Evolutionary conservation across 2,888 invertebrate genomes (phyloP), one percentile per base, ranked within the genome.

Genomic region (Cordilura impudica): DNA sequence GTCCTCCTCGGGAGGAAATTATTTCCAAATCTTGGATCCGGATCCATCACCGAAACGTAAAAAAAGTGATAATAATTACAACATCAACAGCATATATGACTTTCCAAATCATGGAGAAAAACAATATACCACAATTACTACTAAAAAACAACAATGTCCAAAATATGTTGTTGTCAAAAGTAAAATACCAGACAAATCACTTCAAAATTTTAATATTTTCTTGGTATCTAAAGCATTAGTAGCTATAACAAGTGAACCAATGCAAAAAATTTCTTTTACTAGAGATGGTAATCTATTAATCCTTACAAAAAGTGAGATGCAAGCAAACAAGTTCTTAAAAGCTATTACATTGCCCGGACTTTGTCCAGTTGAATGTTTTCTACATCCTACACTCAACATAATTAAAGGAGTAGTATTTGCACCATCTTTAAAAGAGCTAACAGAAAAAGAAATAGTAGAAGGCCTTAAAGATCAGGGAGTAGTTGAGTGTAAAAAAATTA

Each of bases 391-490:
- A 0, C 2, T 67, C n/a, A n/a, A n/a, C n/a, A n/a, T n/a, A n/a
- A n/a, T n/a, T n/a, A n/a, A n/a, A n/a, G n/a, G n/a, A n/a, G n/a
- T 67, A 1, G 14, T 31, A 19, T 67, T 67, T 31, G 21, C 67
- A 12, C 45, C 26, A 10, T 26, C 29, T 2, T 14, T 67, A 19
- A 43, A 26, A 0, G 19, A 45, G 2, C 54, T 54, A 3, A 19
- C n/a, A 2, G 67, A 29, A 10, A 45, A 54, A 4, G 45, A 67
- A 10, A 56, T 56, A 12, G 31, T 14, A 16, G 47, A 65, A 4
- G 58, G 65, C 58, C n/a, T n/a, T n/a, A 74, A 53, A 51, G 2
- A 74, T 58, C 2, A 74, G 35, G 26, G 6, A n/a, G n/a, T n/a
- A n/a, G n/a, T n/a, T n/a, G n/a, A n/a, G n/a, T n/a, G n/a, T n/a